Conservation (phyloP, 2,113 vertebrate species). For the Chaetops frenatus region DNA sequence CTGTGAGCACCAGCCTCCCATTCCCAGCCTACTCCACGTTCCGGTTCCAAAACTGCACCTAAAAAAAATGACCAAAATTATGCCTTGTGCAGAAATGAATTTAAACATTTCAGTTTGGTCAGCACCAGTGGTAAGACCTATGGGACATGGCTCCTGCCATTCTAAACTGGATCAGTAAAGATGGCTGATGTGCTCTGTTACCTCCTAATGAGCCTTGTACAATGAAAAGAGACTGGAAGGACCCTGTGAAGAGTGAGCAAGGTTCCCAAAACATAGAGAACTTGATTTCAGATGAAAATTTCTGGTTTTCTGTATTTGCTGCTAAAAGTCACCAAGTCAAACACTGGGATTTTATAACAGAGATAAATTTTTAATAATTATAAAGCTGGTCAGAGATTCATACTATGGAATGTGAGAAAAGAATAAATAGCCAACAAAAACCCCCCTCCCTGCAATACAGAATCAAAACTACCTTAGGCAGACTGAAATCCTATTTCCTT, state of each 20-base stretch:
- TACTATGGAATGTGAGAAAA: not conserved
- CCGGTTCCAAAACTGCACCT: not conserved
- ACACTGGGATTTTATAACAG: not conserved
- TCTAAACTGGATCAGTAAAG: not conserved
- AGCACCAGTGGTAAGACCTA: not conserved
- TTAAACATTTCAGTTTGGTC: not conserved
- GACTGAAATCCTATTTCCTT: not conserved
- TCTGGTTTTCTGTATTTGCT: not conserved
- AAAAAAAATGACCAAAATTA: not conserved
- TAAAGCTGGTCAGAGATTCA: not conserved
- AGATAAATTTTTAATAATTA: not conserved
- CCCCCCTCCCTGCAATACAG: rapidly evolving
- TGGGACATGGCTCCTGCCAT: not conserved
- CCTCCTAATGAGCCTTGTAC: not conserved
- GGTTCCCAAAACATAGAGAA: not conserved
- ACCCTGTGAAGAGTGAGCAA: not conserved
- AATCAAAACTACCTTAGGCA: not conserved
- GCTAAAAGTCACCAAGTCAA: not conserved
- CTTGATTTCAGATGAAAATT: not conserved
- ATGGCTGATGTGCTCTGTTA: not conserved
- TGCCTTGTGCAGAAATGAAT: not conserved
- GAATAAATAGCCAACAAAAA: not conserved
- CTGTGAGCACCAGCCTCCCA: not conserved
- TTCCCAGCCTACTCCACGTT: not conserved
- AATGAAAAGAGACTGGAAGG: not conserved